Evolutionary conservation across 2,113 vertebrate species (phyloP).

Genomic region (Mellivora capensis): DNA sequence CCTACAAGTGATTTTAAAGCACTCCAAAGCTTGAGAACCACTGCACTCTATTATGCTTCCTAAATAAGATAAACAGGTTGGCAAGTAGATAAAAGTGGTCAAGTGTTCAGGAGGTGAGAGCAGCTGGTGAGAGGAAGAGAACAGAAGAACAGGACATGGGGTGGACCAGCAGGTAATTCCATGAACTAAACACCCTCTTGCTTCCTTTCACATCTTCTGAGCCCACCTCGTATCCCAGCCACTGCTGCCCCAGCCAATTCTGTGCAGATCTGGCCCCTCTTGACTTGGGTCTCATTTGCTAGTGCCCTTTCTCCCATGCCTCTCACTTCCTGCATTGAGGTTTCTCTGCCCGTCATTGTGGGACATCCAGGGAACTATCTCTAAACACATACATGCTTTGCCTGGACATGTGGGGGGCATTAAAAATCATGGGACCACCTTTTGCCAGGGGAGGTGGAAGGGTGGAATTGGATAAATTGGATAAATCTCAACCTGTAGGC

Average conservation of each 20-base stretch:
- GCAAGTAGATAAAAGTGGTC: background rate
- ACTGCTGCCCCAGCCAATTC: background rate
- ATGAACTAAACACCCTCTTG: background rate
- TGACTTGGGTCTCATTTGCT: background rate
- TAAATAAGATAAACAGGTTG: background rate
- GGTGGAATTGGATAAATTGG: background rate
- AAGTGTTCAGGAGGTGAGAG: background rate
- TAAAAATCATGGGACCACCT: background rate
- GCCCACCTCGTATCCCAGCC: background rate
- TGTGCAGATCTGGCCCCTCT: too few relatives aligned
- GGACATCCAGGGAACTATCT: background rate
- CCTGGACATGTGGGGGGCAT: background rate
- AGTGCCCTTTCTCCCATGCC: background rate
- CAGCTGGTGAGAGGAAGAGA: background rate
- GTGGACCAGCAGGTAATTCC: too few relatives aligned
- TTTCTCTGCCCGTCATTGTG: background rate
- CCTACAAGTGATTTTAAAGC: background rate
- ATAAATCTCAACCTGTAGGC: background rate
- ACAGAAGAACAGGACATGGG: background rate
- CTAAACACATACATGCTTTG: background rate
- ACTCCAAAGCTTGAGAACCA: background rate
- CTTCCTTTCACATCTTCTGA: background rate
- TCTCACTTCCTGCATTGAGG: background rate
- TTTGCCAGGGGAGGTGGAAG: too few relatives aligned
- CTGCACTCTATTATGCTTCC: background rate